phyloP scores from a whole-genome alignment of 2,797 vertebrate species.

The Ctenochaetus hawaiiensis region DNA sequence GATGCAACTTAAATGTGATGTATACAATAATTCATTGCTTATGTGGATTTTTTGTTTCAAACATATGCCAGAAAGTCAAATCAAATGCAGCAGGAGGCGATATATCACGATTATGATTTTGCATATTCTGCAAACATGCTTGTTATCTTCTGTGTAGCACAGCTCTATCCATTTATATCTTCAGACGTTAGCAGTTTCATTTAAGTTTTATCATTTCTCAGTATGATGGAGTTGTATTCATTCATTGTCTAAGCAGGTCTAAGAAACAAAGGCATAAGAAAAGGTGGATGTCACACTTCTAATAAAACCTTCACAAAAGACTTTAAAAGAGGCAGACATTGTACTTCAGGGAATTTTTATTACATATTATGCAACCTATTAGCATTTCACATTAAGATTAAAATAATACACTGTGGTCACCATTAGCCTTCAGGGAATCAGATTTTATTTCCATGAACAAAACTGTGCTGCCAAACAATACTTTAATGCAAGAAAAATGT shows the following conservation, averaged over 20 bases:
- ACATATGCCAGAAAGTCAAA: background rate
- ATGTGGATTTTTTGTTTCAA: background rate
- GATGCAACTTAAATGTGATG: background rate
- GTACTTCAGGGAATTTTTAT: conserved; percentile 13
- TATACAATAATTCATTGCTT: background rate
- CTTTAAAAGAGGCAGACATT: background rate
- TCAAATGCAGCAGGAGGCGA: background rate
- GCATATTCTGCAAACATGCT: conserved; percentile 6
- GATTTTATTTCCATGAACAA: conserved; percentile 25
- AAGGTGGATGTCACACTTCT: background rate
- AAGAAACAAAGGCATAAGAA: conserved; percentile 21
- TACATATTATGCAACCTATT: background rate
- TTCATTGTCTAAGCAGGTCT: conserved; percentile 11
- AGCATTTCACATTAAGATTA: conserved; percentile 15
- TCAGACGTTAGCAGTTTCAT: background rate
- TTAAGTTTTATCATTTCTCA: conserved; percentile 3
- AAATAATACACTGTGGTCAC: conserved; percentile 5
- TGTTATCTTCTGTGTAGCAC: background rate
- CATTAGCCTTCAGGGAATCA: background rate
- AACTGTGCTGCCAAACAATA: conserved; percentile 23
- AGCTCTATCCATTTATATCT: conserved; percentile 13
- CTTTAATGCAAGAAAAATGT: conserved; percentile 14
- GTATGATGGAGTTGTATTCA: background rate
- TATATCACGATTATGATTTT: background rate
- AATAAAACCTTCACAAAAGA: conserved; percentile 4